Base-by-base conservation (phyloP, 2,888 invertebrate species). In the Acanthoscelides obtectus region DNA sequence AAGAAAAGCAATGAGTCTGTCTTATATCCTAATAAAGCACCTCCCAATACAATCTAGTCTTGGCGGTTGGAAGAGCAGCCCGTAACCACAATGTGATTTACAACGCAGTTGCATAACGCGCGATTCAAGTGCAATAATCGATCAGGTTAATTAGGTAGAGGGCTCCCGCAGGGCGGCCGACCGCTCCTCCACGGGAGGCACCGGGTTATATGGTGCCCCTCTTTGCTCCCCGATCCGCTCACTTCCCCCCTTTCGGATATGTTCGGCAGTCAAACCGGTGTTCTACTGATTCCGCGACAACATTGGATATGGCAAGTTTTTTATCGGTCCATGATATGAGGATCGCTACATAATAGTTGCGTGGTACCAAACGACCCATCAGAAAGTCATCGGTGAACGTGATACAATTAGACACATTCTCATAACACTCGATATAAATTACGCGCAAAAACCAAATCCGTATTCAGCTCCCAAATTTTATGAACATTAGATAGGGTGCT, bases 101-200 rank as follows among this genome's bases (percentile, higher is more conserved):
- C 75, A 75, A 27, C 71, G 71, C 77, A 78, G 80, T 79, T 80
- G 80, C 78, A 79, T 78, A 79, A 77, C 75, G 77, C 75, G 72
- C 72, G 73, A 27, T 68, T 45, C 45, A 75, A 76, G 75, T 76
- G 75, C 74, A 45, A 45, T 45, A 45, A 45, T 45, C 45, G 45
- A 45, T 45, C 45, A 45, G 45, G 45, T 45, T 45, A 45, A 45
- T 45, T 45, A 45, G 45, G 45, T 45, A 45, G 45, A 45, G 45
- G 45, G 45, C 12, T 45, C 45, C 45, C 45, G 45, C 45, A 45
- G 45, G 45, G 45, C 6, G 12, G 45, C 45, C 5, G 45, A 45
- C 45, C 45, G 45, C 6, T 45, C 45, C 45, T 45, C 45, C 8
- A 12, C 45, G 45, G 45, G 45, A 45, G 45, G 45, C 45, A 45